Evolutionary conservation across 2,888 invertebrate species (phyloP), one percentile per base, ranked within the genome.

Genomic region (Apeira syringaria): DNA sequence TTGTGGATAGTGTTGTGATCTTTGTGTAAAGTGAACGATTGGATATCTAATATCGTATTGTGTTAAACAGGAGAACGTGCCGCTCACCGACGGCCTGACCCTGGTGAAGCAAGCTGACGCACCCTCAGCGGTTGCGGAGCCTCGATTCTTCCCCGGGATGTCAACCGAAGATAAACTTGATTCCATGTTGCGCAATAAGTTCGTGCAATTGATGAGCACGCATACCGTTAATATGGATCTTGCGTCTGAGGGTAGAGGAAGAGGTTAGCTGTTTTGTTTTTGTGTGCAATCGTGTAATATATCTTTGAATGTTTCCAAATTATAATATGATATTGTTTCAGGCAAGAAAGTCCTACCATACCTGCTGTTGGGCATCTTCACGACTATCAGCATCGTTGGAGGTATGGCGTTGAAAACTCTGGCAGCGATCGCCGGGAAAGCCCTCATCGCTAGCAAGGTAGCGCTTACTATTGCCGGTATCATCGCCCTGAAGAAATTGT

Each of bases 391-490:
- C 57, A 91, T 94, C 47, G 93, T 94, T 28, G 94, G 93, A 50
- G 94, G 94, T 1, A 81, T 94, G 68, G 92, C 94, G 25, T 80
- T 94, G 63, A 94, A 94, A 79, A 93, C 93, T 13, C 78, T 94
- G 52, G 94, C 94, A 38, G 89, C 93, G 15, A 92, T 94, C 61
- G 94, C 94, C 31, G 94, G 93, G 30, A 94, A 94, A 74, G 94
- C 94, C 20, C 84, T 94, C 50, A 91, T 94, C 49, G 93, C 94
- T 56, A 93, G 94, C 72, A 94, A 94, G 73, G 93, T 94, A 31
- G 94, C 94, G 1, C 76, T 94, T 43, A 93, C 94, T 47, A 94
- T 94, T 59, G 93, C 94, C 48, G 92, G 94, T 38, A 93, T 94
- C 44, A 93, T 94, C 59, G 94, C 92, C 11, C 77, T 94, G 57